phyloP scores from a whole-genome alignment of 2,797 vertebrate species.

The Clangula hyemalis region DNA sequence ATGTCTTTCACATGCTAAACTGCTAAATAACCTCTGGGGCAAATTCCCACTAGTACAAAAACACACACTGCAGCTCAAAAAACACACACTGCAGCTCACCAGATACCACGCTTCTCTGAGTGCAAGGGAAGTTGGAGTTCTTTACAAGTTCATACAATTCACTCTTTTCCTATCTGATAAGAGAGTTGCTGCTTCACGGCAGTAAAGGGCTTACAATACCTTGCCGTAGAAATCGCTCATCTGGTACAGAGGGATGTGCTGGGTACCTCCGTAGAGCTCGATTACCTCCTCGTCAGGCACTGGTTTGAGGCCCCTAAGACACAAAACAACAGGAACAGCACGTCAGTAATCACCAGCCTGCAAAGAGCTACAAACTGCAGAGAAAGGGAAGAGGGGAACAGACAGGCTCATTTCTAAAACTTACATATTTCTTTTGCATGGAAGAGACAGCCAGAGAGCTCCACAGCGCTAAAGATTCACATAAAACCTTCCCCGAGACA shows the following conservation, averaged over 20 bases:
- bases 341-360: not conserved
- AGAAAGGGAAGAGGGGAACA: not conserved
- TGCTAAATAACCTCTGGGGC: slow-evolving; percentile 61
- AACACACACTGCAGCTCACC: slow-evolving; percentile 20
- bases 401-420: not conserved
- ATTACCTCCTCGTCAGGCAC: slow-evolving; percentile 84
- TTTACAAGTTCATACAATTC: not conserved
- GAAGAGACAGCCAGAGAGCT: not conserved
- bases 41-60: slow-evolving; percentile 57
- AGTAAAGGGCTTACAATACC: slow-evolving; percentile 67
- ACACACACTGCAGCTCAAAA: slow-evolving; percentile 31
- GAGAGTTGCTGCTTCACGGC: not conserved
- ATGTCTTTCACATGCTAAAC: slow-evolving; percentile 58
- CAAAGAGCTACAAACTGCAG: not conserved
- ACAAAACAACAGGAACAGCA: not conserved
- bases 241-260: slow-evolving; percentile 84
- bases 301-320: slow-evolving; percentile 80
- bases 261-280: slow-evolving; percentile 81
- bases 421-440: not conserved
- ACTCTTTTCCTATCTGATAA: not conserved
- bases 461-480: not conserved
- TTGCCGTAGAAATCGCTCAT: slow-evolving; percentile 88
- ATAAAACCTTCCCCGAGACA: not conserved
- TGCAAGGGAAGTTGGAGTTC: not conserved
- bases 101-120: not conserved